Evolutionary conservation across 2,888 invertebrate genomes (phyloP), one percentile per base, ranked within the genome.

Genomic region (Synergus gifuensis): DNA sequence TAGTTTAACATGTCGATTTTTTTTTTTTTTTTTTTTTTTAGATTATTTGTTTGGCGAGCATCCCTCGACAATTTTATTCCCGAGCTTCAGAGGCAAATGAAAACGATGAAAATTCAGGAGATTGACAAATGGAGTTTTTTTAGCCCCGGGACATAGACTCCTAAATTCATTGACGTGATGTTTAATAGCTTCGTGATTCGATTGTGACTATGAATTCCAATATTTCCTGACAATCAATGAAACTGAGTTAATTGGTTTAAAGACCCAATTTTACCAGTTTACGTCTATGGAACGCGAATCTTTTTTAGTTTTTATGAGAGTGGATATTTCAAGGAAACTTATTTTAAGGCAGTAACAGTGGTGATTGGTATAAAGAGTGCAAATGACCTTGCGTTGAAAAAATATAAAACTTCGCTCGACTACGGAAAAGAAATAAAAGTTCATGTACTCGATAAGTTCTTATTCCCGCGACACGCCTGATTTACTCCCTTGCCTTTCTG

Each of bases 371-470:
- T 73, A 73, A 73, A 73, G 54, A 36, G 36, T 36, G 54, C 18
- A 16, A 73, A n/a, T 36, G 54, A 36, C 73, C 73, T 73, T 73
- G 73, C 54, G 54, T 36, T 36, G 36, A 54, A 54, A 73, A 28
- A 14, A 67, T 22, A 67, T 22, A 69, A 69, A 49, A 69, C 46
- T 69, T 46, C n/a, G 3, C 9, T 69, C 18, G 18, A 58, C 46
- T 49, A 28, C 14, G 14, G 49, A 49, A 69, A 46, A 69, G 49
- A 28, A 69, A 49, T 49, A 46, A 49, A 73, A 73, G n/a, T 73
- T 58, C 54, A 58, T 36, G 73, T 73, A 54, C 28, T 58, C n/a
- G 46, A 69, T 49, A 44, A 69, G 28, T 73, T 54, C 36, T 73
- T 73, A n/a, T 58, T 54, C 40, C 22, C 36, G 16, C 36, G 16